phyloP scores from a whole-genome alignment of 2,888 invertebrate genomes.

The Noctua janthina region DNA sequence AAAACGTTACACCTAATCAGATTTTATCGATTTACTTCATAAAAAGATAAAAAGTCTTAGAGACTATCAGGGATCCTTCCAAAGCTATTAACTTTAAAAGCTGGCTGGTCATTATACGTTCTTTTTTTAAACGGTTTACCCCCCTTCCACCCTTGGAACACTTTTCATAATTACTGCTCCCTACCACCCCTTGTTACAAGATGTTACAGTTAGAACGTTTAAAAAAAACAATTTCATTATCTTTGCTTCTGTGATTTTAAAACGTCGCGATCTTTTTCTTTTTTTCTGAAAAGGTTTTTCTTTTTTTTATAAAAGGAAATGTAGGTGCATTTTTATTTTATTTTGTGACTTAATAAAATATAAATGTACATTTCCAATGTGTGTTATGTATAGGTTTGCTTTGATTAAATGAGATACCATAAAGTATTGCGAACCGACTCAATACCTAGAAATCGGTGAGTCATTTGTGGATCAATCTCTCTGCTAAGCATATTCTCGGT shows the following conservation, averaged over 20 bases:
- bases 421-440: neutral
- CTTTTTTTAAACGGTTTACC: conserved; percentile 86
- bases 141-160: conserved; percentile 82
- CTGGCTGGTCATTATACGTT: conserved; percentile 86
- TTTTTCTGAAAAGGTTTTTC: conserved; percentile 11
- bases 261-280: conserved; percentile 41
- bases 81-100: conserved; percentile 89
- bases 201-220: conserved; percentile 81
- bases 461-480: conserved; percentile 16
- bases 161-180: conserved; percentile 89
- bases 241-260: conserved; percentile 67
- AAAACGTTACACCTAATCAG: conserved; percentile 51
- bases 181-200: conserved; percentile 82
- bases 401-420: neutral
- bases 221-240: conserved; percentile 80
- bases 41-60: conserved; percentile 55
- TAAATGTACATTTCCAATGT: too few species aligned
- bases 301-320: neutral
- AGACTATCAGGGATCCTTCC: conserved; percentile 80
- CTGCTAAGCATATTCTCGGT: neutral
- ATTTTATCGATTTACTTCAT: conserved; percentile 60
- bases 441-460: conserved; percentile 30
- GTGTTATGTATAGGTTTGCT: neutral
- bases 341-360: too few species aligned
- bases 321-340: neutral